Conservation (phyloP, 2,113 vertebrate species). For the Talpa occidentalis region DNA sequence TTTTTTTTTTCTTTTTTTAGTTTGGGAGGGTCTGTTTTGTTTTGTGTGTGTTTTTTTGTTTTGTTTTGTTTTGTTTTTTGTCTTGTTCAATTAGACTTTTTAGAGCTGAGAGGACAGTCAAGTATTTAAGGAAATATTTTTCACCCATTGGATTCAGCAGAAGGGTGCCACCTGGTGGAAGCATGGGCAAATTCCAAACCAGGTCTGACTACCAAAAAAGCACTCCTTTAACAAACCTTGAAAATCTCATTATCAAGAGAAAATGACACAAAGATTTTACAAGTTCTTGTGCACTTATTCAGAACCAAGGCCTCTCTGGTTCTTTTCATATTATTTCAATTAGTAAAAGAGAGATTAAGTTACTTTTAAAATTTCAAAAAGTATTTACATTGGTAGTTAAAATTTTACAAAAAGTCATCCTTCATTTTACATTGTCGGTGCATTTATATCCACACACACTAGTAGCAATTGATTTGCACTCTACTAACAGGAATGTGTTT, state of each 20-base stretch:
- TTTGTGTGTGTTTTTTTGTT: not conserved
- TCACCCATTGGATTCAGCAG: conserved; percentile 63
- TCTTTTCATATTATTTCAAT: not conserved
- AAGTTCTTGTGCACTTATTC: not conserved
- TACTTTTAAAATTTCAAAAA: conserved; percentile 12
- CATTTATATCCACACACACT: not conserved
- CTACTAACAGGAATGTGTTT: not conserved
- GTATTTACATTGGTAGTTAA: not conserved
- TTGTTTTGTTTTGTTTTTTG: not conserved
- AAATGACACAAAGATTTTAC: not conserved
- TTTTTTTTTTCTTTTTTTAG: not conserved
- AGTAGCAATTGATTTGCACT: not conserved
- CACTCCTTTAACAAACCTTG: conserved; percentile 24
- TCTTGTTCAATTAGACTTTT: not conserved
- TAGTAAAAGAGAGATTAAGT: not conserved
- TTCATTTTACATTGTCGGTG: not conserved
- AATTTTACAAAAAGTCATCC: conserved; percentile 22
- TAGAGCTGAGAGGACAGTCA: not conserved
- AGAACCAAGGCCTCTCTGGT: not conserved
- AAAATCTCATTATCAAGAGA: not conserved
- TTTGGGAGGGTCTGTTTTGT: not conserved
- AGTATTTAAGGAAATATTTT: conserved; percentile 30
- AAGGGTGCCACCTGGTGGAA: conserved; percentile 80
- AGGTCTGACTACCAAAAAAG: not conserved
- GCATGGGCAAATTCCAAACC: conserved; percentile 17